Evolutionary conservation across 2,797 vertebrate genomes (phyloP).

Genomic region (Lerista edwardsae): DNA sequence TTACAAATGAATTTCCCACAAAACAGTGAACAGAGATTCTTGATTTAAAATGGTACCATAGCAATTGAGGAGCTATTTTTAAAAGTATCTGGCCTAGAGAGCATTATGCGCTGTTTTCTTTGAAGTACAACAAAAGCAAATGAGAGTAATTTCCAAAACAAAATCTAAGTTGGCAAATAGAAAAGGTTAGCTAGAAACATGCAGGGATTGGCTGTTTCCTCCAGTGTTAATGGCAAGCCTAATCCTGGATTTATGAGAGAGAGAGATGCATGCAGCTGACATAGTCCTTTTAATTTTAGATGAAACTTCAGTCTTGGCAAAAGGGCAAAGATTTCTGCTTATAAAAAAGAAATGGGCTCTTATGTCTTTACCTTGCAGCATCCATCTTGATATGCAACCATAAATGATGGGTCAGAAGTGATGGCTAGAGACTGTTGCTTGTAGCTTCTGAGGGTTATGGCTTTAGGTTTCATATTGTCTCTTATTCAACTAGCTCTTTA

Average conservation of each 20-base stretch:
- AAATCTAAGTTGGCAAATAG: background rate
- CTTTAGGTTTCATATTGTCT: background rate
- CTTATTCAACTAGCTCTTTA: background rate
- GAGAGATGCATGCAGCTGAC: background rate
- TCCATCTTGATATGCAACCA: background rate
- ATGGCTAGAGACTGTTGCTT: background rate
- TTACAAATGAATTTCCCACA: slow-evolving; percentile 11
- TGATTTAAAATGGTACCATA: background rate
- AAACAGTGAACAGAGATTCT: slow-evolving; percentile 33
- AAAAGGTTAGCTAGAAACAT: background rate
- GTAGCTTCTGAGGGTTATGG: background rate
- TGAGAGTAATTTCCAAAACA: background rate
- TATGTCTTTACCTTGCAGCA: background rate
- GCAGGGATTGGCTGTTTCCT: background rate
- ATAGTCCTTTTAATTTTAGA: slow-evolving; percentile 15
- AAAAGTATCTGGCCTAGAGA: background rate
- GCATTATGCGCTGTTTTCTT: background rate
- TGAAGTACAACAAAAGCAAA: background rate
- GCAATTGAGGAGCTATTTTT: background rate
- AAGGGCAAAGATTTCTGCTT: slow-evolving; percentile 31
- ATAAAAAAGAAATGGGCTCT: slow-evolving; percentile 41
- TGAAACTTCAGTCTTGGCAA: slow-evolving; percentile 34
- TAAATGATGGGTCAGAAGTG: background rate
- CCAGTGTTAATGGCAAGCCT: background rate
- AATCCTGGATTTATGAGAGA: background rate